These are phyloP conservation scores for Rousettus leschenaultii DNA, from an alignment of 2,113 vertebrate species.

Conservation along the genomic window DNA sequence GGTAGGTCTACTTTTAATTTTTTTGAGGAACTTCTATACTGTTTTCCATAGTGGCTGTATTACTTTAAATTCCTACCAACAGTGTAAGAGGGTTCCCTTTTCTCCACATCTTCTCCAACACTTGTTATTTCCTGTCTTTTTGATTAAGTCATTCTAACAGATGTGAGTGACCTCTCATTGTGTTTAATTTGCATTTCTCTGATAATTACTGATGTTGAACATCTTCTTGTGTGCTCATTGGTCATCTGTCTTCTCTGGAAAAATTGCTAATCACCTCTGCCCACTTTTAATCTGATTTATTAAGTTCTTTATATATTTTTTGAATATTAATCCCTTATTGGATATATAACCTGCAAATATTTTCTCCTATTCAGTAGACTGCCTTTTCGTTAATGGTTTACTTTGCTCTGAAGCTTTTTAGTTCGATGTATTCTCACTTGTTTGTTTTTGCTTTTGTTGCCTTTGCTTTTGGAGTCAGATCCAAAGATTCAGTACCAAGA, in stretches of 20 bases:
- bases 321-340: neutral
- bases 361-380: neutral
- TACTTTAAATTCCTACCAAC: neutral
- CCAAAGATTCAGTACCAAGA: neutral
- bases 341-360: neutral
- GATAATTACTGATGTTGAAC: neutral
- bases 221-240: neutral
- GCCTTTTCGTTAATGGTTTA: neutral
- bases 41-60: neutral
- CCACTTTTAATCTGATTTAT: neutral
- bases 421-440: neutral
- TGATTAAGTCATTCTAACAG: neutral
- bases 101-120: neutral
- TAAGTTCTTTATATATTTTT: neutral
- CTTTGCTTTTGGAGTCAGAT: neutral
- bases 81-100: neutral
- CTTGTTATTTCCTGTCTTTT: neutral
- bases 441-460: neutral
- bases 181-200: neutral
- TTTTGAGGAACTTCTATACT: neutral
- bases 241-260: neutral
- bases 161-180: neutral
- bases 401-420: neutral
- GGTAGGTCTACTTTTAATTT: neutral
- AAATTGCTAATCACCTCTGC: neutral